Evolutionary conservation across 2,888 invertebrate genomes (phyloP), one percentile per base, ranked within the genome.

Genomic region (Pammene fasciana): DNA sequence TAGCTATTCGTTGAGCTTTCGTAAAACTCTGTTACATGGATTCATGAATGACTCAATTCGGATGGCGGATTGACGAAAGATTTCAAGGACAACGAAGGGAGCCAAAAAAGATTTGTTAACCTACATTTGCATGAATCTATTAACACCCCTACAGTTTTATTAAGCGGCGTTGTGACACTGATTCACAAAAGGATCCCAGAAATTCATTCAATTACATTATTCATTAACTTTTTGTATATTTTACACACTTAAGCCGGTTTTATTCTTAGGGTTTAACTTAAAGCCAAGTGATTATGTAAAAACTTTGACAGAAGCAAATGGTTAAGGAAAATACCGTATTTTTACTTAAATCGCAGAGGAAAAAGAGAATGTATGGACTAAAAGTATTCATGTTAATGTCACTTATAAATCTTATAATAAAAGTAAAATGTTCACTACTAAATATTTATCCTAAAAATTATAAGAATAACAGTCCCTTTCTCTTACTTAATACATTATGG

Each of bases 71-170:
- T 11, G 7, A 14, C 36, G 34, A 67, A 60, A 50, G 26, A 41
- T 38, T 56, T 13, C n/a, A 13, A 45, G n/a, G 45, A 43, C 18
- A 54, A 45, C n/a, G 13, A 9, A 38, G 38, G 57, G 43, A 57
- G 54, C 50, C 34, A 48, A 48, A 62, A 68, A 68, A 46, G 34
- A 61, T 68, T 38, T 1, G 38, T 9, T 38, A 38, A 52, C 34
- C 62, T 50, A 0, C 43, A 59, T 68, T 64, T 68, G 38, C 68
- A 68, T 68, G 57, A 67, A 41, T 57, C 57, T 57, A 57, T 56
- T 41, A 56, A 38, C 56, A 16, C 38, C 56, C 41, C 43, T 34
- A 65, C 52, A 34, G 14, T 46, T 59, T 45, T 62, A 16, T 36
- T 56, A 11, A 18, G 36, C 57, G 9, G 46, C 34, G 54, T 46